These are phyloP conservation scores for Drosophila tripunctata DNA, from an alignment of 2,888 invertebrate species.

Conservation along the genomic window DNA sequence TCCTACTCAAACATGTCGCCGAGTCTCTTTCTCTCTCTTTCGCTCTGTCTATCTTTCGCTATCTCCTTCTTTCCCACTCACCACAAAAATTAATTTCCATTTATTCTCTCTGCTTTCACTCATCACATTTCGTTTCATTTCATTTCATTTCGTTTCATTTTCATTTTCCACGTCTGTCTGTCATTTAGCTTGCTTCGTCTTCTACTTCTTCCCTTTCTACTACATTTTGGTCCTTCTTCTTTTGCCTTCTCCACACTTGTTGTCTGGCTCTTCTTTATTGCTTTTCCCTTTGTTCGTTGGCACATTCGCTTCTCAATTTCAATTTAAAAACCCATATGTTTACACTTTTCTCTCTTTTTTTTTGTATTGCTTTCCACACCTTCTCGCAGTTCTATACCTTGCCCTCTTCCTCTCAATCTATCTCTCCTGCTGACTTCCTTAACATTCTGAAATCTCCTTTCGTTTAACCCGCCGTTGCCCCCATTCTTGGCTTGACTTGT, in stretches of 20 bases:
- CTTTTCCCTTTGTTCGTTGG: conserved; percentile 31
- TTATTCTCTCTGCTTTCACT: conserved; percentile 59
- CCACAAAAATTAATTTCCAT: conserved; percentile 79
- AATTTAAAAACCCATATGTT: conserved; percentile 58
- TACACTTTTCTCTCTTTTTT: conserved; percentile 2
- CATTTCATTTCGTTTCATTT: conserved; percentile 53
- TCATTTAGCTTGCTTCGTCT: conserved; percentile 20
- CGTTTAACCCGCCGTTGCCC: not conserved
- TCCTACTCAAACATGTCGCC: conserved; percentile 17
- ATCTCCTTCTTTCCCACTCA: conserved; percentile 12
- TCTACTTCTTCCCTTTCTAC: not conserved
- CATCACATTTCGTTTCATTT: conserved; percentile 55
- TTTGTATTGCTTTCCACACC: not conserved
- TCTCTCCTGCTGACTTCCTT: no score
- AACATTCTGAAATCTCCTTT: conserved; percentile 8
- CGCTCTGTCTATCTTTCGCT: not conserved
- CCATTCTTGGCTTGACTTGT: conserved; percentile 4
- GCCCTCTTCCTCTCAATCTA: not conserved
- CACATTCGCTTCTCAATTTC: conserved; percentile 61
- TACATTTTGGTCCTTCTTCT: not conserved
- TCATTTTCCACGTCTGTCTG: conserved; percentile 27
- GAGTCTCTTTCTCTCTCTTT: not conserved
- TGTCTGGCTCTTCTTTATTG: conserved; percentile 39
- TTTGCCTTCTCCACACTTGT: not conserved
- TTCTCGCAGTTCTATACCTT: not conserved